Base-by-base conservation (phyloP, 1,140 invertebrate genomes). In the Hestina assimilis region DNA sequence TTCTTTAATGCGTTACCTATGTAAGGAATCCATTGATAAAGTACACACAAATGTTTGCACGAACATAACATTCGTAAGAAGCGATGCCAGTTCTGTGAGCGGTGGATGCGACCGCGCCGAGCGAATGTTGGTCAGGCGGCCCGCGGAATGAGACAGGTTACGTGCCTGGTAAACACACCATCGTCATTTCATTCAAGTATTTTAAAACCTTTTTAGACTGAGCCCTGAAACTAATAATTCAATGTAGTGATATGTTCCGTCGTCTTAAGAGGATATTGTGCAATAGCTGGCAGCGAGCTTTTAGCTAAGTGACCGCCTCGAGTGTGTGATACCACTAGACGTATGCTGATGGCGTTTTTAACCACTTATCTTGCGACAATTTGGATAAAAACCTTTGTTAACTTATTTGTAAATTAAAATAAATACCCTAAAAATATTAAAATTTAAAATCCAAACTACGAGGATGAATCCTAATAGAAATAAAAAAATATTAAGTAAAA, bases 141-240 rank as follows among this genome's bases (percentile, higher is more conserved):
- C 60, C 45, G 63, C 68, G 60, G 57, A 61, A 63, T 64, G 53
- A 46, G 50, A 62, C 68, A 72, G 71, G 63, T 77, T 77, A 77
- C 59, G 66, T 70, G 67, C 67, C 59, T 67, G 72, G 71, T 79
- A 79, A 74, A 66, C 46, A 63, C 47, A 46, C 67, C 55, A 64
- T 71, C 58, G 72, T 71, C 73, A 68, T 66, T 53, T 61, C 67
- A 70, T 75, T 77, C 65, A 75, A 66, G 53, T 60, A 54, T 70
- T 57, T 72, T 67, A 69, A 67, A 73, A 56, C 66, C 60, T 75
- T 66, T 73, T 77, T 72, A 71, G 66, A 66, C 54, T 54, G 33
- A 47, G 51, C 46, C 11, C 29, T 33, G 19, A 47, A 56, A 54
- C 53, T 63, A 68, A 72, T 72, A 78, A 74, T 53, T 71, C 63